Base-by-base conservation (phyloP, 2,888 invertebrate species). In the Oscheius sp. region DNA sequence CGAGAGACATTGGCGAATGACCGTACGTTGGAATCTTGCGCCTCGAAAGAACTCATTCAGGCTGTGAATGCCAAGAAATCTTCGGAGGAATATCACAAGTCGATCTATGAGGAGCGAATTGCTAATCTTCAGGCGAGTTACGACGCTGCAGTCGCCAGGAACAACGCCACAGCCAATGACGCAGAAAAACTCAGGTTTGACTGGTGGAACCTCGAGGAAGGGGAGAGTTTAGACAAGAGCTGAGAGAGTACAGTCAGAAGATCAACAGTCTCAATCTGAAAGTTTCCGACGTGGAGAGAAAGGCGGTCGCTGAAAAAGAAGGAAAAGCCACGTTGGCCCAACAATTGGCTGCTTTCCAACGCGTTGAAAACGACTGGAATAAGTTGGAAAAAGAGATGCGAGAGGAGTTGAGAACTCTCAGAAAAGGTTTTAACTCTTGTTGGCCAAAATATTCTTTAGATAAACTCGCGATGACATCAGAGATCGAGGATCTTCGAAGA, bases 311-410 rank as follows among this genome's bases (percentile, higher is more conserved):
- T 15, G 78, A 78, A 29, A 66, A 69, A 17, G 65, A 71, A 3
- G 29, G 57, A 29, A 75, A 72, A 57, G 52, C 65, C 20, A 61
- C 48, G 10, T 42, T 78, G 48, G 55, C 65, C 33, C 67, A 69
- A 25, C 75, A 70, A 4, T 64, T 74, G 20, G 34, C 67, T 0
- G 70, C 74, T 0, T 31, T 78, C 39, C 70, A 72, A 58, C 69
- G 74, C 50, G 69, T 75, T n/a, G 76, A 77, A 48, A 68, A 61
- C 20, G 77, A 80, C 45, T 79, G 79, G 79, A 67, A 58, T 6
- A 61, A 72, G 17, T 37, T 79, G 37, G 79, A 80, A 58, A 70
- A 71, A 17, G 79, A 79, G 48, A 76, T 80, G 79, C 29, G 71
- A n/a, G 77, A 74, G 15, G 80, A 80, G 57, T 39, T 80, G 63